A percentile compares a stretch with the other conserved stretches of the same genome.
These are phyloP conservation scores for Anguilla obscura DNA, from an alignment of 2,797 vertebrate species.

Conservation along the genomic window DNA sequence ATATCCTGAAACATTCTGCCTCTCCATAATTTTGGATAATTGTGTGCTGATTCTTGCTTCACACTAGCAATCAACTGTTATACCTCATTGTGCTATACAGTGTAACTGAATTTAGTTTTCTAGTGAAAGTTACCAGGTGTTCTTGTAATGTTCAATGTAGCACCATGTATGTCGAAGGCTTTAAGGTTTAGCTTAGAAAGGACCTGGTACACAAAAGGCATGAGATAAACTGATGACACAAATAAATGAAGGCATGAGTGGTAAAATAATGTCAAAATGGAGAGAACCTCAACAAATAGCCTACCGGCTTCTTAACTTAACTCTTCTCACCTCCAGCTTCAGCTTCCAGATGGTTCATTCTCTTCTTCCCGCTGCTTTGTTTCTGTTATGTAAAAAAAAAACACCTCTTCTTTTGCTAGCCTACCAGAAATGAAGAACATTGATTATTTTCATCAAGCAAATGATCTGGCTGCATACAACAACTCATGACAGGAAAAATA, in stretches of 20 bases:
- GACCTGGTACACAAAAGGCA: neutral
- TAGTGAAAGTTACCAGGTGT: neutral
- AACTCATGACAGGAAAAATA: neutral
- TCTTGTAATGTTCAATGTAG: neutral
- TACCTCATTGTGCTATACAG: neutral
- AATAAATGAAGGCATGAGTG: conserved; percentile 52
- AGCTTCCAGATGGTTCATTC: conserved; percentile 83
- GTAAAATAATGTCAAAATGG: conserved; percentile 42
- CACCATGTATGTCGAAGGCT: neutral
- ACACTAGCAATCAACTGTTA: neutral
- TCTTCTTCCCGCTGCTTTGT: conserved; percentile 89
- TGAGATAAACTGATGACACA: conserved; percentile 42
- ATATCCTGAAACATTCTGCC: neutral
- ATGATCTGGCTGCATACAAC: neutral
- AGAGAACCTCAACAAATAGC: conserved; percentile 39
- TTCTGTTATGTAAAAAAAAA: conserved; percentile 81
- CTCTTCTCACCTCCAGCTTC: conserved; percentile 81
- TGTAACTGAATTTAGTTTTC: neutral
- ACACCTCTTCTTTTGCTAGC: conserved; percentile 74
- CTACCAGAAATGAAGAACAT: conserved; percentile 17
- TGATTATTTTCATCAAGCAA: neutral
- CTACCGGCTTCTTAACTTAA: conserved; percentile 82
- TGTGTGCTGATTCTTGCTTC: neutral
- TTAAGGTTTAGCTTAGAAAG: neutral
- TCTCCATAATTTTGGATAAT: neutral